phyloP scores from a whole-genome alignment of 2,888 invertebrate genomes.

The Adelphocoris suturalis region DNA sequence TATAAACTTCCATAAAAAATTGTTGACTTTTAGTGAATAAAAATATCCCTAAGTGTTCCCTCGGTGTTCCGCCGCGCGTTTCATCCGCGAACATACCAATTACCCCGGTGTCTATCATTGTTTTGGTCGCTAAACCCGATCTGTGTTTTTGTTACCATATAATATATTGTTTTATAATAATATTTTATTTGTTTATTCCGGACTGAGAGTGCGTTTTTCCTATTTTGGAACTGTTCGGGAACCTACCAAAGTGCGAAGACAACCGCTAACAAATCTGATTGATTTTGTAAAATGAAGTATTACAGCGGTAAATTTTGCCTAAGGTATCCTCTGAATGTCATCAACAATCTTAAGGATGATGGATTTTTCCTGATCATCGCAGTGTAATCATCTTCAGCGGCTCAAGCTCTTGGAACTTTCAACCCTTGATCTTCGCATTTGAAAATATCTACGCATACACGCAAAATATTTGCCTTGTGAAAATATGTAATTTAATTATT shows the following conservation, averaged over 20 bases:
- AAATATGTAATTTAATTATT: neutral
- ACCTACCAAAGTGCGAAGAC: neutral
- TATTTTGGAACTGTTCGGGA: neutral
- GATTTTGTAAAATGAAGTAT: slow-evolving; percentile 39
- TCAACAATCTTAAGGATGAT: neutral
- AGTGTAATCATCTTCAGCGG: neutral
- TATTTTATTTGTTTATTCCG: neutral
- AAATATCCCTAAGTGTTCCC: slow-evolving; percentile 40
- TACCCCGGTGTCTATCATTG: neutral
- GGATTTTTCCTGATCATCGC: neutral
- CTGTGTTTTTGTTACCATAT: slow-evolving; percentile 29
- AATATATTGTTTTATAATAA: neutral
- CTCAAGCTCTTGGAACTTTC: neutral
- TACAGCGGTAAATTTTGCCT: slow-evolving; percentile 36
- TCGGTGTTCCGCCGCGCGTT: slow-evolving; percentile 5
- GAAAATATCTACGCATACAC: neutral
- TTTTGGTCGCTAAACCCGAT: slow-evolving; percentile 4
- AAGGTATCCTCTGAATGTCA: neutral
- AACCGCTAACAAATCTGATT: neutral
- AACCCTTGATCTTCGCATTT: neutral
- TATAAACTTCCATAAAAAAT: slow-evolving; percentile 53
- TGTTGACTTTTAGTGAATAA: slow-evolving; percentile 52
- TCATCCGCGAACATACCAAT: neutral
- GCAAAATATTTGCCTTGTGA: neutral
- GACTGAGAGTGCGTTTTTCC: slow-evolving; percentile 11